Base-by-base conservation (phyloP, 2,888 invertebrate genomes). In the Alviniconcha strummeri region DNA sequence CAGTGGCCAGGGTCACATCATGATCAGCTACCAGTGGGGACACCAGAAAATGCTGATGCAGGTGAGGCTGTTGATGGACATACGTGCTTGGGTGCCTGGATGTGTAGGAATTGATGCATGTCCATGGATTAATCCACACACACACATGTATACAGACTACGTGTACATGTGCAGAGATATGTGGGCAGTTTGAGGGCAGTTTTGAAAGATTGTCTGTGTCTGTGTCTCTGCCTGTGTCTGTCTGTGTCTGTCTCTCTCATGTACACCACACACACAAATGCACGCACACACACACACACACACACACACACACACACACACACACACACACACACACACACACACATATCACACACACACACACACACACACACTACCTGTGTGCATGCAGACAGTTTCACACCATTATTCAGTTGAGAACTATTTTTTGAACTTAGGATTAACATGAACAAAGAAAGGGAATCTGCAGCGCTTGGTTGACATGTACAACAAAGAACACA, bases 11-110 rank as follows among this genome's bases (percentile, higher is more conserved):
- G 86, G 85, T 81, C 92, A 92, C 84, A 87, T 92, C n/a, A 91
- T 92, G 91, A 86, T 92, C 84, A 92, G 92, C 84, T 92, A 92
- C 83, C 88, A 90, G 79, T 92, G 92, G 92, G 87, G 85, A 17
- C 88, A 89, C 74, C 91, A 92, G 86, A 86, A 88, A 72, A 89
- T 82, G 36, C 84, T 92, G 13, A 80, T 91, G 0, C 88, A 90
- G 88, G 90, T 92, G 80, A 78, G 60, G 19, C 8, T 74, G 54
- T 75, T 71, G 71, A 36, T 36, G 36, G 36, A 36, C 11, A 76
- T 19, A 76, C 56, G 4, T 79, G 64, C n/a, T 9, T 36, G 79
- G 15, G 60, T 78, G 78, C 36, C 36, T 36, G 36, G 36, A 36
- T 36, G 36, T 36, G 36, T 36, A 36, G 36, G 36, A 36, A 36